Percentiles rank a stretch among this genome's conserved stretches.
These are phyloP conservation scores for Perca schrenkii DNA, from an alignment of 2,113 vertebrate species.

Conservation along the genomic window DNA sequence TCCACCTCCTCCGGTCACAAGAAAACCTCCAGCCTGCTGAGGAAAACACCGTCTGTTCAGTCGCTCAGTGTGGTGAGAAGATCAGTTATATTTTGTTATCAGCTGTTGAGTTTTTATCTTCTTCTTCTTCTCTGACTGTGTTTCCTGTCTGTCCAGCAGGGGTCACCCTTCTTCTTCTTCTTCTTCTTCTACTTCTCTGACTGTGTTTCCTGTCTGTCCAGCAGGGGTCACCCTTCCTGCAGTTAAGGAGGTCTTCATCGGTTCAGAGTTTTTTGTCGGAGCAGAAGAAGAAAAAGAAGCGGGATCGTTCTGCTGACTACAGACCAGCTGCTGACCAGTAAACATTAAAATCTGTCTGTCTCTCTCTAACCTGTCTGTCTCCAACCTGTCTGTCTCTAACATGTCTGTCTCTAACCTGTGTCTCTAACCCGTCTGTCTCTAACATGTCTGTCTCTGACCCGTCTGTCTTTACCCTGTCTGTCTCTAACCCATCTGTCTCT, in stretches of 20 bases:
- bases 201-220: not conserved
- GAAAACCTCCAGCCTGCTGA: slow-evolving; percentile 58
- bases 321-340: slow-evolving; percentile 69
- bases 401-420: too few relatives aligned
- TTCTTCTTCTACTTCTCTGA: not conserved
- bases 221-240: slow-evolving; percentile 86
- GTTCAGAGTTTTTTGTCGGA: slow-evolving; percentile 83
- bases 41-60: slow-evolving; percentile 87
- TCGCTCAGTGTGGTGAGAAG: slow-evolving; percentile 86
- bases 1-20: not conserved
- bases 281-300: slow-evolving; percentile 77
- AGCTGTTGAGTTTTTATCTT: too few relatives aligned
- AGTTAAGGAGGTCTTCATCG: slow-evolving; percentile 84
- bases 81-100: not conserved
- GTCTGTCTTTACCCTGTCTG: too few relatives aligned
- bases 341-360: too few relatives aligned
- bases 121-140: not conserved
- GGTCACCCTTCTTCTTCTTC: slow-evolving; percentile 75
- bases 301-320: slow-evolving; percentile 83
- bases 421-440: too few relatives aligned
- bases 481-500: too few relatives aligned
- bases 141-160: slow-evolving; percentile 71
- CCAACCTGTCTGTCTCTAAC: too few relatives aligned
- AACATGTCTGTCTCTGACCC: too few relatives aligned
- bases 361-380: too few relatives aligned